Evolutionary conservation across 2,113 vertebrate genomes (phyloP).

Genomic region (Apus apus): DNA sequence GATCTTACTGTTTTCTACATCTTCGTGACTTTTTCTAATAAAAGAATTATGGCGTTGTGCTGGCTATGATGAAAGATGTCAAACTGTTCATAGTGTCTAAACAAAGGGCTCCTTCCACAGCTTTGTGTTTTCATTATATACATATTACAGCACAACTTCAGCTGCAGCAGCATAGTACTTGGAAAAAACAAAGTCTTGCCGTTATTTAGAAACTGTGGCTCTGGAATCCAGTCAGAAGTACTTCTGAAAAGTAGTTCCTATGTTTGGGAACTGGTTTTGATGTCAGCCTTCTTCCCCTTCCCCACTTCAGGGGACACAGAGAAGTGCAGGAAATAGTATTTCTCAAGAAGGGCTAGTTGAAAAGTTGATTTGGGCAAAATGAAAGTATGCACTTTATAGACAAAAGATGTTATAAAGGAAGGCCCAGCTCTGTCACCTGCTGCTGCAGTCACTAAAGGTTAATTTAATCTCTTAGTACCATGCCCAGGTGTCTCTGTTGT

Average conservation of each 20-base stretch:
- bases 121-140: conserved; percentile 10
- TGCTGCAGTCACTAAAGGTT: conserved; percentile 63
- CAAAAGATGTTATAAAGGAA: not conserved
- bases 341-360: not conserved
- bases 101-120: not conserved
- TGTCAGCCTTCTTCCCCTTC: not conserved
- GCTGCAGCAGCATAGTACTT: not conserved
- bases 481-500: conserved; percentile 61
- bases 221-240: not conserved
- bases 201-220: not conserved
- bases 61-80: conserved; percentile 24
- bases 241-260: not conserved
- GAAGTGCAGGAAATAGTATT: not conserved
- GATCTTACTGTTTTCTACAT: conserved; percentile 31
- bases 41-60: conserved; percentile 9
- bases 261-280: not conserved
- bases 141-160: not conserved
- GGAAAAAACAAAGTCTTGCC: not conserved
- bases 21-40: conserved; percentile 9
- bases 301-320: not conserved
- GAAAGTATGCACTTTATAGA: not conserved
- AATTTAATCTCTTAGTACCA: conserved; percentile 68
- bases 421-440: not conserved
- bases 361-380: not conserved
- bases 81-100: conserved; percentile 18